Evolutionary conservation across 2,113 vertebrate genomes (phyloP), one percentile per base, ranked within the genome.

Genomic region (Parotia lawesii): DNA sequence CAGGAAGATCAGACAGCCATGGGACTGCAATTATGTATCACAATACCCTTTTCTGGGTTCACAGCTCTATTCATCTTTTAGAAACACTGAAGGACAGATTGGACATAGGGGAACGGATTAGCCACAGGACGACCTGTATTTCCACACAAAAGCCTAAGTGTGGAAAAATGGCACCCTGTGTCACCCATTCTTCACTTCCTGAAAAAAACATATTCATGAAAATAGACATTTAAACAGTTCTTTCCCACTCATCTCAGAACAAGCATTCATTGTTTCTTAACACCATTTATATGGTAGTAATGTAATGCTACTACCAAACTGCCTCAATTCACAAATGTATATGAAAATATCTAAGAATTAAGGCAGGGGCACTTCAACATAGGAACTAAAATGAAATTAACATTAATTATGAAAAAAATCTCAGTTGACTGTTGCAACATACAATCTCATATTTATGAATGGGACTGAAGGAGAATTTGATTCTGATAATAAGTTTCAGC

Each of bases 41-140:
- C 97, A 94, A 95, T 87, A 91, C 58, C 80, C 95, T 96, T 91
- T 86, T 92, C 94, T 91, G 61, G 38, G 78, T 78, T 95, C 96
- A 96, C 92, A 95, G 95, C 87, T 96, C 97, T 94, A 97, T 97
- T 98, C 97, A 96, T 96, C 97, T 96, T 85, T 97, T 35, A 61
- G 88, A 95, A 97, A 95, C 88, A 57, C 73, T 93, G 91, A 97
- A 90, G 95, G 97, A 91, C 96, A 93, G 95, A 87, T 92, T 85
- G 87, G 96, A 93, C 95, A 72, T 65, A 92, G 94, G 88, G 96
- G 95, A 94, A 94, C 48, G 40, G 95, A 96, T 97, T 97, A 97
- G 96, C 98, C 97, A 97, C 67, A 78, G 97, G 96, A 97, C 87
- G 95, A 98, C 97, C 98, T 97, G 97, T 73, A 97, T 97, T 97